Percentiles rank a stretch among this genome's conserved stretches.
Conservation (phyloP, 2,797 vertebrate species). For the Tragelaphus oryx region DNA sequence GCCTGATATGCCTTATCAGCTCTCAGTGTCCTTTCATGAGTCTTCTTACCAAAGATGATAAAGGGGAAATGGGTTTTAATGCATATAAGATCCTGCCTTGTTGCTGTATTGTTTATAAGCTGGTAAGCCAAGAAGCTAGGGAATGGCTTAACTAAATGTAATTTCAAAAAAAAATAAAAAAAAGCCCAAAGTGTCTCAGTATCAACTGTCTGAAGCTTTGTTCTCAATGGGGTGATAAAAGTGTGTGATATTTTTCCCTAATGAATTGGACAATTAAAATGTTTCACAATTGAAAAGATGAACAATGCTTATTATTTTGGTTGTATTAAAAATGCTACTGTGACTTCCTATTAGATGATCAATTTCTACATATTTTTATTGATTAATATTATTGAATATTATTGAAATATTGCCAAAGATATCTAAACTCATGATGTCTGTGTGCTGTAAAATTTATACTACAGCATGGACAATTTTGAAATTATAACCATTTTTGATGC, state of each 20-base stretch:
- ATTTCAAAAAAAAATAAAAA: background rate
- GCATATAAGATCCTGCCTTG: slow-evolving; percentile 68
- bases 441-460: slow-evolving; percentile 78
- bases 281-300: slow-evolving; percentile 65
- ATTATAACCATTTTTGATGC: slow-evolving; percentile 72
- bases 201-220: slow-evolving; percentile 9
- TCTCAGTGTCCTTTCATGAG: slow-evolving; percentile 71
- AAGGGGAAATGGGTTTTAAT: slow-evolving; percentile 51
- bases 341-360: slow-evolving; percentile 62
- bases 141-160: slow-evolving; percentile 70
- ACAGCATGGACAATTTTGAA: slow-evolving; percentile 68
- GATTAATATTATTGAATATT: slow-evolving; percentile 55
- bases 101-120: slow-evolving; percentile 54
- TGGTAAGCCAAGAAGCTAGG: slow-evolving; percentile 61
- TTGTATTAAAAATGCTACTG: slow-evolving; percentile 48
- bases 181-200: background rate
- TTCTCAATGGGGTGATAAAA: slow-evolving; percentile 16
- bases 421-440: slow-evolving; percentile 63
- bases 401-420: slow-evolving; percentile 59
- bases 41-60: slow-evolving; percentile 82
- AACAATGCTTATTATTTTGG: slow-evolving; percentile 52
- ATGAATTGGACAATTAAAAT: slow-evolving; percentile 59
- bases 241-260: background rate
- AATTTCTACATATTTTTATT: slow-evolving; percentile 66
- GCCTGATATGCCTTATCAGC: slow-evolving; percentile 56